These are phyloP conservation scores for Branchellion lobata DNA, from an alignment of 2,888 invertebrate genomes.

Conservation along the genomic window DNA sequence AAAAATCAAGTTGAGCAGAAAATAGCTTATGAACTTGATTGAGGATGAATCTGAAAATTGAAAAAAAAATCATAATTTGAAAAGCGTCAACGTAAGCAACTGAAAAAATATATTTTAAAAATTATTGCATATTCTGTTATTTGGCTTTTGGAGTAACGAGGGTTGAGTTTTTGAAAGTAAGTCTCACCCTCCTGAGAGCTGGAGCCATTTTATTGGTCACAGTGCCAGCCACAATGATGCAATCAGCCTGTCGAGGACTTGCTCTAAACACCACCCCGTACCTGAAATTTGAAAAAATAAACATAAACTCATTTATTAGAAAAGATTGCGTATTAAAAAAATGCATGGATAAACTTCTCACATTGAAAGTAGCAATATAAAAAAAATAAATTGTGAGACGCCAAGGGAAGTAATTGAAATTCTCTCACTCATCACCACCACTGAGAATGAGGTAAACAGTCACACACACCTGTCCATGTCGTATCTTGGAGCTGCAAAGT, in stretches of 20 bases:
- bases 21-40: neutral
- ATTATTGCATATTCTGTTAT: no score
- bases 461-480: conserved; percentile 84
- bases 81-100: neutral
- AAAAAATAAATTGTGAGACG: no score
- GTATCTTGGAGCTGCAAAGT: conserved; percentile 96
- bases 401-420: no score
- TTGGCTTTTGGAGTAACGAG: no score
- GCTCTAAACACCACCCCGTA: conserved; percentile 96
- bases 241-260: conserved; percentile 92
- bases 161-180: no score
- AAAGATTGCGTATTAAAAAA: no score
- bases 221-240: conserved; percentile 97
- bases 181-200: conserved; percentile 78
- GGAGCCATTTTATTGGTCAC: conserved; percentile 99
- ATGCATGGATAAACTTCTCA: no score
- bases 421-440: neutral
- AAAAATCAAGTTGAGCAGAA: neutral
- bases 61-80: neutral
- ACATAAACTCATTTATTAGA: no score
- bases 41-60: neutral
- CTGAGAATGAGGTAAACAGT: neutral
- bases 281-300: neutral
- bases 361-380: no score
- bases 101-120: no score